Evolutionary conservation across 2,797 vertebrate genomes (phyloP).

Genomic region (Lutjanus argentimaculatus): DNA sequence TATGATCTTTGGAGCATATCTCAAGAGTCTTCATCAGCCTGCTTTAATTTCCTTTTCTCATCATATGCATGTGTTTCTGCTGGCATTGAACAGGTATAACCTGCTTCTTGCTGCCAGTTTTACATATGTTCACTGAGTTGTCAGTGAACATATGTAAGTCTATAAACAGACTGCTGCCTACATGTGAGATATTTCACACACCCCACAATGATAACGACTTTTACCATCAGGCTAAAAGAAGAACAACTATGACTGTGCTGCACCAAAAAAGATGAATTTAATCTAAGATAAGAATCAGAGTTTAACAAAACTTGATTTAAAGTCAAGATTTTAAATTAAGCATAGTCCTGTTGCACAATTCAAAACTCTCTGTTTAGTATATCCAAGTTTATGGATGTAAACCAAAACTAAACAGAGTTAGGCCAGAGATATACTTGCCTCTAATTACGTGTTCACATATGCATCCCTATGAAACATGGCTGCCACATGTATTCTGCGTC

Average conservation of each 20-base stretch:
- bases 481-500: no score
- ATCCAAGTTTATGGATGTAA: no score
- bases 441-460: no score
- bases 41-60: constrained; percentile 76
- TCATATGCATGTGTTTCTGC: constrained; percentile 40
- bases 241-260: not conserved
- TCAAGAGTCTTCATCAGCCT: constrained; percentile 67
- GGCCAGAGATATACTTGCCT: no score
- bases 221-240: not conserved
- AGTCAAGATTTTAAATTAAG: no score
- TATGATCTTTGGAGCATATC: constrained; percentile 61
- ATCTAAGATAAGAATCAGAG: no score
- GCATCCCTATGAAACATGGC: no score
- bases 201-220: not conserved
- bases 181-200: not conserved
- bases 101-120: constrained; percentile 49
- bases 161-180: not conserved
- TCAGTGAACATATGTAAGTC: not conserved
- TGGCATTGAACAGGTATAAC: constrained; percentile 54
- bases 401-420: no score
- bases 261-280: no score
- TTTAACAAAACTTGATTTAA: no score
- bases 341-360: no score
- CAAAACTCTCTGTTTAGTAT: no score
- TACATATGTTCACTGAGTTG: constrained; percentile 33